phyloP scores from a whole-genome alignment of 2,113 vertebrate genomes.

The Elachura formosa region DNA sequence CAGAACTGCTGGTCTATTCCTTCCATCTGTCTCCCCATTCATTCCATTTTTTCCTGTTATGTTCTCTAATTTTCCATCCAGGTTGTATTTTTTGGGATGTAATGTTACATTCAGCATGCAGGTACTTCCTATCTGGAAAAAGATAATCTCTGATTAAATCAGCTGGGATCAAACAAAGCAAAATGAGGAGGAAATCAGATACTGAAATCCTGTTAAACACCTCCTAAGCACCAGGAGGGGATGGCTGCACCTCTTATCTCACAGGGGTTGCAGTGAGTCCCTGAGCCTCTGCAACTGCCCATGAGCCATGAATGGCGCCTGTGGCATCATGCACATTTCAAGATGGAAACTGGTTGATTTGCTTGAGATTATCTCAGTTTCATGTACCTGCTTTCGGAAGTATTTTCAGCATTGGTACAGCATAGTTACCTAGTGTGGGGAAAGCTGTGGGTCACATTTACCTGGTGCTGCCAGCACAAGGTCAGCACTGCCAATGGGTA shows the following conservation, averaged over 20 bases:
- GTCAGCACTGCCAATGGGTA: background rate
- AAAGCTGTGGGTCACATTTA: background rate
- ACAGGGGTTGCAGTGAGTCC: background rate
- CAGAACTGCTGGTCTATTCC: background rate
- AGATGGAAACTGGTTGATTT: background rate
- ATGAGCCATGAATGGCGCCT: background rate
- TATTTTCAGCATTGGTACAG: background rate
- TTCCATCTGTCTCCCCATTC: background rate
- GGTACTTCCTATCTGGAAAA: background rate
- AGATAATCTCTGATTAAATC: slow-evolving; percentile 12
- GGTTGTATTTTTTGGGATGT: background rate
- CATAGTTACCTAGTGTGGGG: background rate
- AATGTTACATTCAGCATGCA: background rate
- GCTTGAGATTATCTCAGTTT: background rate
- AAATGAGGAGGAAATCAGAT: slow-evolving; percentile 12
- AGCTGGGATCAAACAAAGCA: background rate
- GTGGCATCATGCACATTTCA: background rate
- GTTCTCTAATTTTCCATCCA: background rate
- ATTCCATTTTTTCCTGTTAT: background rate
- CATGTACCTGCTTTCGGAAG: background rate
- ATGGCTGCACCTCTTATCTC: background rate
- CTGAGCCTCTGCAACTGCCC: background rate
- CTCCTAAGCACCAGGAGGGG: background rate
- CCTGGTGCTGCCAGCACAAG: background rate
- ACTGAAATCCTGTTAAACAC: background rate